A percentile compares a stretch with the other conserved stretches of the same genome.
phyloP scores from a whole-genome alignment of 2,113 vertebrate species.

The Sinocyclocheilus maitianheensis region DNA sequence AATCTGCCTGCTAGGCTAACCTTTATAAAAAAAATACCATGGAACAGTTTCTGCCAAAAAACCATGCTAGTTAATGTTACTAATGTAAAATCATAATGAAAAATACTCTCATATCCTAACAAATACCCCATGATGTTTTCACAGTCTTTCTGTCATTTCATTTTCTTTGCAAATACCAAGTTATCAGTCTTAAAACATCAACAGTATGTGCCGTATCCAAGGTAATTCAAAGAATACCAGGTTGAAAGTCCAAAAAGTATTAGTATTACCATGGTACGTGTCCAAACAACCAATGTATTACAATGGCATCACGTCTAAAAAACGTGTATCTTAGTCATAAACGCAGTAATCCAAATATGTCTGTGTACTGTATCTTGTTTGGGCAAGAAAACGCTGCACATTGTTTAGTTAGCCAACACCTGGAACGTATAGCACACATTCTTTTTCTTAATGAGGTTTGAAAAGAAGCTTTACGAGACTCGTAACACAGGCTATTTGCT shows the following conservation, averaged over 20 bases:
- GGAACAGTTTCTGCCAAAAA: neutral
- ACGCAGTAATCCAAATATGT: neutral
- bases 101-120: neutral
- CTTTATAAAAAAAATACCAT: neutral
- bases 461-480: slow-evolving; percentile 68
- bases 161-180: neutral
- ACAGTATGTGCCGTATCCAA: neutral
- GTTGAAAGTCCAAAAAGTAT: neutral
- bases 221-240: neutral
- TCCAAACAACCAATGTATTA: neutral
- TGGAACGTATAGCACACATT: slow-evolving; percentile 30
- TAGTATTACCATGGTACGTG: neutral
- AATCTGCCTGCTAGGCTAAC: neutral
- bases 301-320: neutral
- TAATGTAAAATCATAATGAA: neutral
- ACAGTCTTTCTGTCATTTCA: too few relatives aligned
- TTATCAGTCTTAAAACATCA: neutral
- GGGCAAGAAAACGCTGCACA: neutral
- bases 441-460: slow-evolving; percentile 68
- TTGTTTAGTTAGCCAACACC: slow-evolving; percentile 30
- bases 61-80: neutral
- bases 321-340: neutral
- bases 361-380: neutral
- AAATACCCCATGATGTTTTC: too few relatives aligned
- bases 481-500: slow-evolving; percentile 67